These are phyloP conservation scores for Ophraella communa DNA, from an alignment of 2,888 invertebrate species.

Conservation along the genomic window DNA sequence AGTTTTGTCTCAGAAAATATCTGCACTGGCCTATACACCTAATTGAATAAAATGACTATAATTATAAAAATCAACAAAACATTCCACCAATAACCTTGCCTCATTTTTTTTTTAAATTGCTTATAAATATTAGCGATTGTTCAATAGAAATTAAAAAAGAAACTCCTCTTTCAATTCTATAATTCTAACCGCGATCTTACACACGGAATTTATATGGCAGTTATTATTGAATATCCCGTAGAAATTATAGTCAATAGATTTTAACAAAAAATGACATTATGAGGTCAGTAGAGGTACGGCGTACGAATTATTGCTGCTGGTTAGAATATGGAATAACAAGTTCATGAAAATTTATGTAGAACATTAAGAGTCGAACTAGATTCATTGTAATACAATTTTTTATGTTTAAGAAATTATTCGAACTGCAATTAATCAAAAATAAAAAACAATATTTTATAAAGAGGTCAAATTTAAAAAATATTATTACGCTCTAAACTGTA, in stretches of 20 bases:
- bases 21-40: too few species aligned
- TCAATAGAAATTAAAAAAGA: not conserved
- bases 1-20: too few species aligned
- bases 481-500: too few species aligned
- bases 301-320: not conserved
- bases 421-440: too few species aligned
- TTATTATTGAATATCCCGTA: not conserved
- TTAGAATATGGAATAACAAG: not conserved
- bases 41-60: slow-evolving; percentile 2
- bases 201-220: not conserved
- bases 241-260: not conserved
- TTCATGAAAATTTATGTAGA: not conserved
- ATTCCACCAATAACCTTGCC: not conserved
- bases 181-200: not conserved
- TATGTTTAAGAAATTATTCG: too few species aligned
- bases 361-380: too few species aligned
- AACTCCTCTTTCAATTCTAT: not conserved
- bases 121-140: not conserved
- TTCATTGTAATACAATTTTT: too few species aligned
- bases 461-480: too few species aligned
- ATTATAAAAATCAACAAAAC: not conserved
- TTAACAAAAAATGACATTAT: slow-evolving; percentile 5
- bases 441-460: too few species aligned
- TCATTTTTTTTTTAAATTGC: not conserved
- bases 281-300: not conserved